Base-by-base conservation (phyloP, 2,797 vertebrate genomes). In the Botia kubotai region DNA sequence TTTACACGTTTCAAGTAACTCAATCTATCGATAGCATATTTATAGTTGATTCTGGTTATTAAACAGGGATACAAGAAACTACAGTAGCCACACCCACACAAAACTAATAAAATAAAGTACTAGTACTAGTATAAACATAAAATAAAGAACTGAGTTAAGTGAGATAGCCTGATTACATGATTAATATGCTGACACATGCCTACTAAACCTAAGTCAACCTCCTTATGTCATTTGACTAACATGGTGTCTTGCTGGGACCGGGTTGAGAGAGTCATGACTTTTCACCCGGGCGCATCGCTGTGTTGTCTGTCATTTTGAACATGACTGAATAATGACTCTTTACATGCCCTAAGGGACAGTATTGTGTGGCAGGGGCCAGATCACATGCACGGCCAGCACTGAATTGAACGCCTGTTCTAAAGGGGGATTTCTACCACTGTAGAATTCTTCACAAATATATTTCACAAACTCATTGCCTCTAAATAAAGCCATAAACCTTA, bases 251-350 rank as follows among this genome's bases (percentile, higher is more conserved):
- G 23, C 62, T 60, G 19, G 16, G 75, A 53, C 55, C 16, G 46
- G 67, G 71, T 76, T 71, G 53, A 77, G 19, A 75, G 55, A 74
- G 62, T 39, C 75, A 13, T 2, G 79, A 77, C 46, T 36, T 69
- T 75, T 82, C 73, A 82, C 65, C 75, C 50, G n/a, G 70, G 74
- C 39, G 66, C 57, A 78, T 82, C 6, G 16, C 67, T 43, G 33
- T 26, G 66, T 78, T 53, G 74, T 63, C 72, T n/a, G 72, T 82
- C 73, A 82, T 79, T 79, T 73, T 65, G 72, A 81, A 84, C 70
- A 50, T 67, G 63, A 67, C 72, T 89, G 81, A 89, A 88, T 88
- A 86, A 87, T 66, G 69, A 86, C 82, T 72, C 82, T 89, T 89
- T 87, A 89, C 77, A 71, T 46, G 19, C 80, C 86, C 87, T 74